phyloP scores from a whole-genome alignment of 2,113 vertebrate species.

The Saccopteryx leptura region DNA sequence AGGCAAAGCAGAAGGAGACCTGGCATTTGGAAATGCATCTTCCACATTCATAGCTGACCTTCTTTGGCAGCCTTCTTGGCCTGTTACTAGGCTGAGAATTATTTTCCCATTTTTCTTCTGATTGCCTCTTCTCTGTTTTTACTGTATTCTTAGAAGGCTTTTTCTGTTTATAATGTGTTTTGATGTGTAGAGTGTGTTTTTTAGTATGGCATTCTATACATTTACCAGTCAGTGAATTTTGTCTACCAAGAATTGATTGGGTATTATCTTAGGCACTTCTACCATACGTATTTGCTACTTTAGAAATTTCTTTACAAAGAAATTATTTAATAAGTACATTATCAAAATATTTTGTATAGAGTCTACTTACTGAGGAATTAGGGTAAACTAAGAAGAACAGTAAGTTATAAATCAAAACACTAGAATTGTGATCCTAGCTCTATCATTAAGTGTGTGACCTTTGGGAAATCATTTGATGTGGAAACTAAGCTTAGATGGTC shows the following conservation, averaged over 20 bases:
- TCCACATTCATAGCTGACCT: not conserved
- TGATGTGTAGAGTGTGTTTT: not conserved
- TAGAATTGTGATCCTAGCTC: not conserved
- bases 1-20: not conserved
- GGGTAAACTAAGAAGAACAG: not conserved
- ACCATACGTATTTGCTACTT: not conserved
- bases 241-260: slow-evolving; percentile 1
- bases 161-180: not conserved
- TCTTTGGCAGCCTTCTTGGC: not conserved
- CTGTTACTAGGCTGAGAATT: not conserved
- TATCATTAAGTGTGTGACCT: not conserved
- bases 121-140: not conserved
- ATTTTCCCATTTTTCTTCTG: not conserved
- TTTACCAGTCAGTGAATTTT: not conserved
- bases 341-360: not conserved
- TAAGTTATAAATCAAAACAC: not conserved
- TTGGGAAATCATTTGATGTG: not conserved
- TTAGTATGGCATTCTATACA: not conserved
- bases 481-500: not conserved
- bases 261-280: not conserved
- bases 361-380: not conserved
- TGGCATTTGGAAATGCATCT: not conserved
- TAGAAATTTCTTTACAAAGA: slow-evolving; percentile 25
- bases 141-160: not conserved
- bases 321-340: not conserved